phyloP scores from a whole-genome alignment of 2,113 vertebrate genomes.

The Ondatra zibethicus region DNA sequence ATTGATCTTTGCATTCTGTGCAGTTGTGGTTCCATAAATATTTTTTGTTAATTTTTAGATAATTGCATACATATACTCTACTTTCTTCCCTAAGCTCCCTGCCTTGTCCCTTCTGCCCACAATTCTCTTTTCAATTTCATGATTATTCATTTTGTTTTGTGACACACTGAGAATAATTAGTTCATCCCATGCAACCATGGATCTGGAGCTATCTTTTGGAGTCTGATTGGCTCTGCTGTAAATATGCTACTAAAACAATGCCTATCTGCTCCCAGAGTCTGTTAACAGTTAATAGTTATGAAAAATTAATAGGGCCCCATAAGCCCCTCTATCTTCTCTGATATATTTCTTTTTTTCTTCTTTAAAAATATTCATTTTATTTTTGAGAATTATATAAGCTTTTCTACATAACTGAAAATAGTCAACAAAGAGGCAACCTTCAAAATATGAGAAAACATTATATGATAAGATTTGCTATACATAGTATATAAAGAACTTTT shows the following conservation, averaged over 20 bases:
- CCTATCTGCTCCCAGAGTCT: background rate
- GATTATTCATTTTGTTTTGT: background rate
- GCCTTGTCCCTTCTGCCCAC: background rate
- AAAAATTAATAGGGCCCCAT: fast-evolving
- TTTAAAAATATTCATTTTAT: background rate
- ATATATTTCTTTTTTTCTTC: background rate
- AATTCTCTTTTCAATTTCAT: background rate
- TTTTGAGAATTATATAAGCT: background rate
- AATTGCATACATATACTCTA: background rate
- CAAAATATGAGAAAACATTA: background rate
- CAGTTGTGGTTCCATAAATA: background rate
- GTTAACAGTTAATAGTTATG: background rate
- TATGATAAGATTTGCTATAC: background rate
- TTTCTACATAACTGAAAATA: background rate
- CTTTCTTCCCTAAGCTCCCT: background rate
- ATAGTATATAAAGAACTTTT: background rate
- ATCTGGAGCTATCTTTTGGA: background rate
- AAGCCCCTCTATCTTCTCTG: background rate
- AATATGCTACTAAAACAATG: background rate
- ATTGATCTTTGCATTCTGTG: background rate
- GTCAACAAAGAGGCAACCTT: background rate
- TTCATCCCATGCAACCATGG: background rate
- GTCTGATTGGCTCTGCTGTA: background rate
- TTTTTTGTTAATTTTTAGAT: background rate
- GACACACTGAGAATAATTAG: background rate